Conservation (phyloP, 2,888 invertebrate genomes). For the Dasysyrphus tricinctus region DNA sequence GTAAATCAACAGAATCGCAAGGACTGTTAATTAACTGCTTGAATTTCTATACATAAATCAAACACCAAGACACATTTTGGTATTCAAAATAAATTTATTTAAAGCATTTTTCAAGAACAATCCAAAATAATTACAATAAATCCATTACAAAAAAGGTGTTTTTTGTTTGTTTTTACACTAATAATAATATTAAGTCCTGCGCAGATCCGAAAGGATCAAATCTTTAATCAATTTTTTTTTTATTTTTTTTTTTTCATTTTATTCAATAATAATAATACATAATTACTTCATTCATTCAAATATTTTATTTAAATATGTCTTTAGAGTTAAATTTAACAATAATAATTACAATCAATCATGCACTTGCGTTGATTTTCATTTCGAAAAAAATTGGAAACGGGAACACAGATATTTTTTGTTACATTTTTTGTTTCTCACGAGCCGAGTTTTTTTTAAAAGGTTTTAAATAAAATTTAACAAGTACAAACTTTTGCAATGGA, state of each 20-base stretch:
- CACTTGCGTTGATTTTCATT: slow-evolving; percentile 65
- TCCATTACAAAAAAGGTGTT: slow-evolving; percentile 69
- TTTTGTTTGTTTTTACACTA: slow-evolving; percentile 60
- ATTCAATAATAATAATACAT: slow-evolving; percentile 49
- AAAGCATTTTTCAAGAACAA: slow-evolving; percentile 74
- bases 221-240: slow-evolving; percentile 36
- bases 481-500: slow-evolving; percentile 14
- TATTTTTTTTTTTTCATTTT: slow-evolving; percentile 14
- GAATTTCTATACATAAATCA: background rate
- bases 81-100: slow-evolving; percentile 75
- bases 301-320: slow-evolving; percentile 69
- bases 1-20: background rate
- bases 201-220: slow-evolving; percentile 50
- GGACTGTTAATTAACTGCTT: background rate
- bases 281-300: slow-evolving; percentile 55
- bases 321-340: slow-evolving; percentile 71
- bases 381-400: slow-evolving; percentile 68
- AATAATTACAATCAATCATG: slow-evolving; percentile 64
- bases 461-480: slow-evolving; percentile 2
- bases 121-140: slow-evolving; percentile 74
- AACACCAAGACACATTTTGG: slow-evolving; percentile 38
- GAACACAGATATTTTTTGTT: slow-evolving; percentile 70
- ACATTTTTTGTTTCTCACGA: slow-evolving; percentile 67
- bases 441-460: slow-evolving; percentile 61
- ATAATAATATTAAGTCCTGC: slow-evolving; percentile 71